Conservation (phyloP, 2,797 vertebrate genomes). For the Amazonetta brasiliensis region DNA sequence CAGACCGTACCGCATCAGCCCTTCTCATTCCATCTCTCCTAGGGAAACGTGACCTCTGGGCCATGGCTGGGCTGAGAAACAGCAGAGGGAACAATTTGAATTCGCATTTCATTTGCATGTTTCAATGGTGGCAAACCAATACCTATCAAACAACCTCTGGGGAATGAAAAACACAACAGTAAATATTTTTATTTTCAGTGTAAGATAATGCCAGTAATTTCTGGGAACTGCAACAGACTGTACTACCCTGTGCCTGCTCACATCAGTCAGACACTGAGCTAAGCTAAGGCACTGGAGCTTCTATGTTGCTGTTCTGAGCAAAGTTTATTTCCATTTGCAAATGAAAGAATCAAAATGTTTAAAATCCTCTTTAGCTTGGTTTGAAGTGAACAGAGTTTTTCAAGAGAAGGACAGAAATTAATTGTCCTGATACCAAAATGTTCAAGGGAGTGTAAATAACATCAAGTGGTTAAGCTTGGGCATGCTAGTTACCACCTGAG, state of each 20-base stretch:
- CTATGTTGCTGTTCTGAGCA: background rate
- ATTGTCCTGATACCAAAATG: background rate
- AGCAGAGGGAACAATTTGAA: background rate
- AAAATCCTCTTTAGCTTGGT: background rate
- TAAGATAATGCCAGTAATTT: background rate
- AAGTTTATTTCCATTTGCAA: background rate
- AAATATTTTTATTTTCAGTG: background rate
- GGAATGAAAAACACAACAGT: background rate
- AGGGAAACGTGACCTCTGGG: background rate
- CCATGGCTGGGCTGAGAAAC: background rate
- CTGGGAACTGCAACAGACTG: background rate
- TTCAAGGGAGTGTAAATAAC: background rate
- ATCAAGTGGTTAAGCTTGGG: background rate
- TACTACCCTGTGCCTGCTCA: background rate
- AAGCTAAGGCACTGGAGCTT: background rate
- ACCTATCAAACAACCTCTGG: background rate
- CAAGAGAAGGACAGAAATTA: background rate
- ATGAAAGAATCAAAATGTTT: background rate
- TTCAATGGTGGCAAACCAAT: background rate
- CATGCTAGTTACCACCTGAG: background rate
- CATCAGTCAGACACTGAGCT: background rate
- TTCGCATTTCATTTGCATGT: background rate
- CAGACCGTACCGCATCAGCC: background rate
- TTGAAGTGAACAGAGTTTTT: background rate
- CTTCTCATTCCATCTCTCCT: background rate